A percentile compares a stretch with the other conserved stretches of the same genome.
phyloP scores from a whole-genome alignment of 2,888 invertebrate species.

The Ectobius pallidus region DNA sequence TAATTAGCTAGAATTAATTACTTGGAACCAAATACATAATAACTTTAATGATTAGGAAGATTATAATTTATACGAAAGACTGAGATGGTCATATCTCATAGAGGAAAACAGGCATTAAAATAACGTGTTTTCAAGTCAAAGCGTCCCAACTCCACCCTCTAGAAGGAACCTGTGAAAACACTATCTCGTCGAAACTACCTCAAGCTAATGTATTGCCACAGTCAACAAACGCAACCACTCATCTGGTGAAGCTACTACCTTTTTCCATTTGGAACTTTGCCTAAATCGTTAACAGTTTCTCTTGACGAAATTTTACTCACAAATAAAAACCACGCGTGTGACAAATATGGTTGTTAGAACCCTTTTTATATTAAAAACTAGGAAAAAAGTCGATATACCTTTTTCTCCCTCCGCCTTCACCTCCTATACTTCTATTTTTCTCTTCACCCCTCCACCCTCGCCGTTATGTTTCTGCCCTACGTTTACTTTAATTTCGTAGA shows the following conservation, averaged over 20 bases:
- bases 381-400: conserved; percentile 12
- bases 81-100: neutral
- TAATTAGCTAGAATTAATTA: neutral
- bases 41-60: neutral
- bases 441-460: conserved; percentile 2
- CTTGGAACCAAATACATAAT: neutral
- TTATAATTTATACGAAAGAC: neutral
- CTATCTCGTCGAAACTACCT: too few relatives aligned
- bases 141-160: neutral
- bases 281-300: neutral
- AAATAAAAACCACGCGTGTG: conserved; percentile 16
- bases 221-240: neutral
- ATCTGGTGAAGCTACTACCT: neutral
- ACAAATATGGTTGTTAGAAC: conserved; percentile 10
- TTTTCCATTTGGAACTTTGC: conserved; percentile 28
- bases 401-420: neutral
- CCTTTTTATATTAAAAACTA: neutral
- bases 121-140: neutral
- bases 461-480: neutral
- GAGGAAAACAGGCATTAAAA: neutral
- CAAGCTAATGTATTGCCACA: neutral
- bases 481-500: conserved; percentile 26
- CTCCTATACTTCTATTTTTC: conserved; percentile 19
- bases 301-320: conserved; percentile 12
- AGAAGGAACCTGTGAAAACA: too few relatives aligned